Evolutionary conservation across 1,140 invertebrate species (phyloP).

Genomic region (Solen grandis): DNA sequence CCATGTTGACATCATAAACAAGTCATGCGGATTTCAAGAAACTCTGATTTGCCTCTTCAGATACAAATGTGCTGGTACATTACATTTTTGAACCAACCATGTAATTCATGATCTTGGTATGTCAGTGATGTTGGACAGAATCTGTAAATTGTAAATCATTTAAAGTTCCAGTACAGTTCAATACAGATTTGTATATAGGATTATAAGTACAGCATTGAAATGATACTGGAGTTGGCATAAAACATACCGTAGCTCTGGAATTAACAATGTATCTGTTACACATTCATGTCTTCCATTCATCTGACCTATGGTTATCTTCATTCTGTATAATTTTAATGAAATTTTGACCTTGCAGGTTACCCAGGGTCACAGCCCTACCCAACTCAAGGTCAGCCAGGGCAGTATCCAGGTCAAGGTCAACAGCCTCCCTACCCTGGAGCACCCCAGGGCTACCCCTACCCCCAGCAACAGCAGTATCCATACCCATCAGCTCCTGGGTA

Average conservation of each 20-base stretch:
- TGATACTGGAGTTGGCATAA: too few relatives aligned
- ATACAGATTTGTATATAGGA: too few relatives aligned
- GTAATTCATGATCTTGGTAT: too few relatives aligned
- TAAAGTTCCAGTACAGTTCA: too few relatives aligned
- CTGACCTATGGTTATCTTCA: too few relatives aligned
- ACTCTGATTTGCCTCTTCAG: background rate
- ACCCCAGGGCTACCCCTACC: conserved; percentile 30
- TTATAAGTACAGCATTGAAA: too few relatives aligned
- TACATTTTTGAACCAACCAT: too few relatives aligned
- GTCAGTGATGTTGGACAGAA: too few relatives aligned
- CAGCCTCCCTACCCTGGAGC: conserved; percentile 26
- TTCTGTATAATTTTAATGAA: too few relatives aligned
- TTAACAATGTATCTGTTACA: background rate
- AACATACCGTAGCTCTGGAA: too few relatives aligned
- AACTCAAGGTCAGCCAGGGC: background rate
- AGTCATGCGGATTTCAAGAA: background rate
- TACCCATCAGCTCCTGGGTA: conserved; percentile 40
- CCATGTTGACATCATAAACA: background rate
- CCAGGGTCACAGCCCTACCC: conserved; percentile 12
- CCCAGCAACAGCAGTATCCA: conserved; percentile 38
- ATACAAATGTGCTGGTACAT: too few relatives aligned
- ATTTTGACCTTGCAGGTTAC: conserved; percentile 40
- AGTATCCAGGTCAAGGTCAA: background rate
- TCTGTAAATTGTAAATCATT: too few relatives aligned
- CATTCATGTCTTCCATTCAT: background rate